Evolutionary conservation across 2,888 invertebrate species (phyloP), one percentile per base, ranked within the genome.

Genomic region (Xestia xanthographa): DNA sequence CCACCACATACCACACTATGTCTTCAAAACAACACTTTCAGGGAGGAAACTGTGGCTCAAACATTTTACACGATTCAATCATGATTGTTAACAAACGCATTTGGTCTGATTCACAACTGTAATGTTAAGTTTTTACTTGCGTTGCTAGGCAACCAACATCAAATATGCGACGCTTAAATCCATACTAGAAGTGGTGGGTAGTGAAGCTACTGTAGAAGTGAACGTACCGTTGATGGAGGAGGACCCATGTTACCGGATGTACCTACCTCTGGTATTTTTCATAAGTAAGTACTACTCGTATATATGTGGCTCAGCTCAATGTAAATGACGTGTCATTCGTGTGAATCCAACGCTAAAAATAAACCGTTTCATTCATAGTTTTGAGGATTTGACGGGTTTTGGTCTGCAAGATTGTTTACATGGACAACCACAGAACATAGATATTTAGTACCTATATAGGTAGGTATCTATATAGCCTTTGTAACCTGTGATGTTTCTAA

Each of bases 111-210:
- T 87, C 83, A 87, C 83, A 77, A 81, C 83, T 26, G 77, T 66
- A 68, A 48, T 83, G 84, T 72, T 81, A 77, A 91, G 92, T 93
- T 93, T 93, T 92, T 88, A 90, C 87, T 80, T 70, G 65, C 66
- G 95, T 95, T 92, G 93, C 95, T 87, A 90, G 83, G 95, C 91
- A 92, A 95, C 94, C 45, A 50, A 34, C 53, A 62, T 71, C 72
- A 79, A 82, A 74, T 76, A 75, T 56, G 62, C 62, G 53, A 45
- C 38, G 70, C 68, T 72, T 60, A 66, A 73, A 80, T 85, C 77
- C 72, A 72, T 83, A 83, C 45, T 75, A 66, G 62, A 73, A 72
- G 45, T 66, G 58, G 58, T 48, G 53, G 38, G 53, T 26, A 70
- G 53, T 34, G 22, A 38, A 29, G 48, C 11, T 34, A 45, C 11